These are phyloP conservation scores for Scaptomyza tumidula DNA, from an alignment of 2,888 invertebrate genomes.

Conservation along the genomic window DNA sequence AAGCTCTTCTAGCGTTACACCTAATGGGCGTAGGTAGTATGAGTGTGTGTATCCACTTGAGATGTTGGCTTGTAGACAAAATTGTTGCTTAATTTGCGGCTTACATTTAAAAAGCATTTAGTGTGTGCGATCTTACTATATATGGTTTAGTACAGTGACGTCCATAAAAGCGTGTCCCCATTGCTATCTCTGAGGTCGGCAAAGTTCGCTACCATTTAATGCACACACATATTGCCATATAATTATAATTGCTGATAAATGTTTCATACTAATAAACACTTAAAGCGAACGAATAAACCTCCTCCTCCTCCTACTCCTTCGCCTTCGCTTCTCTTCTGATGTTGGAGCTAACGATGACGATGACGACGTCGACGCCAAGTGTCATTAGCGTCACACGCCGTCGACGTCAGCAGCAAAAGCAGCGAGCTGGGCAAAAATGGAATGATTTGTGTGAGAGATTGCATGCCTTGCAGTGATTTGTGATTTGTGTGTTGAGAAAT, in stretches of 20 bases:
- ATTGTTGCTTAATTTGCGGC: slow-evolving; percentile 66
- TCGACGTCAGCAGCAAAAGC: slow-evolving; percentile 13
- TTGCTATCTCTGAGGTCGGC: slow-evolving; percentile 58
- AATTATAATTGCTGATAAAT: slow-evolving; percentile 84
- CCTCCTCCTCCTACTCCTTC: slow-evolving; percentile 27
- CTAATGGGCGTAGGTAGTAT: slow-evolving; percentile 51
- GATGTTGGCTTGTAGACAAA: slow-evolving; percentile 49
- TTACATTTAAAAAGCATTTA: slow-evolving; percentile 75
- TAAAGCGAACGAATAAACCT: slow-evolving; percentile 54
- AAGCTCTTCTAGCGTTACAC: slow-evolving; percentile 49
- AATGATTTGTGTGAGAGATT: slow-evolving; percentile 80
- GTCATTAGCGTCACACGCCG: slow-evolving; percentile 78
- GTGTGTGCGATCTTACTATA: neutral
- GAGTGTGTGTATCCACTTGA: slow-evolving; percentile 50
- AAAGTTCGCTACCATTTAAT: slow-evolving; percentile 82
- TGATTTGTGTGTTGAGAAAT: slow-evolving; percentile 78
- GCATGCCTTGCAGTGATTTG: slow-evolving; percentile 78
- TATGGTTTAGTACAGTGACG: slow-evolving; percentile 25
- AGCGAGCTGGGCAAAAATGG: slow-evolving; percentile 59
- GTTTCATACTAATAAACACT: slow-evolving; percentile 78
- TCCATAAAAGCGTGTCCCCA: slow-evolving; percentile 44
- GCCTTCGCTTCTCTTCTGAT: neutral
- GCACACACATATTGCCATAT: slow-evolving; percentile 69
- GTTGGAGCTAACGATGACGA: slow-evolving; percentile 51
- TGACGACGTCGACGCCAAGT: slow-evolving; percentile 34